These are phyloP conservation scores for Allenopithecus nigroviridis DNA, from an alignment of 2,797 vertebrate species.

Conservation along the genomic window DNA sequence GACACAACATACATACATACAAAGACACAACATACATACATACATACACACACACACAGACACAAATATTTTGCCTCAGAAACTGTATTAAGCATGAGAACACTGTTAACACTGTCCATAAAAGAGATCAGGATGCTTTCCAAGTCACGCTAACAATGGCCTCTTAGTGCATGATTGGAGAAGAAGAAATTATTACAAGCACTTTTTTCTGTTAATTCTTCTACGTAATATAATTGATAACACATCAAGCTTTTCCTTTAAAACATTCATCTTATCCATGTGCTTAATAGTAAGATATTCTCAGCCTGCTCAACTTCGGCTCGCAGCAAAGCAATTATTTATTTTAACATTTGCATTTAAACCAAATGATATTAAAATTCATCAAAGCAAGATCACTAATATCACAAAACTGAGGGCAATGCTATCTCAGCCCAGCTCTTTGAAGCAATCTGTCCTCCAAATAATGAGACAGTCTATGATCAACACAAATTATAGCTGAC, in stretches of 20 bases:
- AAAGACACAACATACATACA: neutral
- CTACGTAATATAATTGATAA: slow-evolving; percentile 77
- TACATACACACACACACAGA: no score
- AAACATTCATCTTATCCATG: slow-evolving; percentile 62
- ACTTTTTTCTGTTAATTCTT: slow-evolving; percentile 67
- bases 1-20: neutral
- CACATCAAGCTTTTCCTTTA: slow-evolving; percentile 68
- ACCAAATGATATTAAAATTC: slow-evolving; percentile 78
- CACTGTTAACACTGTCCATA: neutral
- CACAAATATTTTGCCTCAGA: neutral
- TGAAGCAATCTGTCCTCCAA: slow-evolving; percentile 69
- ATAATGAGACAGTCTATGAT: slow-evolving; percentile 45
- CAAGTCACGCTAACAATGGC: neutral
- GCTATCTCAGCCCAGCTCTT: slow-evolving; percentile 26
- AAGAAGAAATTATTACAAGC: slow-evolving; percentile 68
- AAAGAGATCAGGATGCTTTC: neutral
- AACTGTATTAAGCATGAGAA: neutral
- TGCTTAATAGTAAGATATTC: slow-evolving; percentile 72
- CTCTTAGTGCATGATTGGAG: slow-evolving; percentile 51
- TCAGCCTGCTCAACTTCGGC: slow-evolving; percentile 63
- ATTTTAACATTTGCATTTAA: slow-evolving; percentile 81
- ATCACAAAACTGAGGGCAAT: neutral
- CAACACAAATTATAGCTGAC: slow-evolving; percentile 59
- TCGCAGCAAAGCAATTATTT: slow-evolving; percentile 74
- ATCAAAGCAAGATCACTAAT: slow-evolving; percentile 63